These are phyloP conservation scores for Balaeniceps rex DNA, from an alignment of 2,113 vertebrate species.

Conservation along the genomic window DNA sequence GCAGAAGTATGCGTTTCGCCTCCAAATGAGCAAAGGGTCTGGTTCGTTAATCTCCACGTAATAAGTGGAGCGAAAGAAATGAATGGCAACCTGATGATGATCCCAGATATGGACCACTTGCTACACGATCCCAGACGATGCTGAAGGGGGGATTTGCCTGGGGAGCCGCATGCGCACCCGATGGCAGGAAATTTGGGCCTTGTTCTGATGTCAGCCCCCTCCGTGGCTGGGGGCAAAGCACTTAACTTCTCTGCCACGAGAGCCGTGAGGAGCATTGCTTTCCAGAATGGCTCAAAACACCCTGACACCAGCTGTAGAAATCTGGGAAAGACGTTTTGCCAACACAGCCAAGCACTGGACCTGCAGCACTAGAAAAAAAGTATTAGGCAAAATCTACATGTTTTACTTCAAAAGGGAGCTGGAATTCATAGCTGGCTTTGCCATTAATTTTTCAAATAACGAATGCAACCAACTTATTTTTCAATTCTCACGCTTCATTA, in stretches of 20 bases:
- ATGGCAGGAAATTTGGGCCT: background rate
- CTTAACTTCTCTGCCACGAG: background rate
- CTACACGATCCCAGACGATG: rapidly evolving
- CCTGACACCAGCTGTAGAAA: background rate
- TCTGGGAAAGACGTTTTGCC: background rate
- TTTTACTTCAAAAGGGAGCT: conserved; percentile 15
- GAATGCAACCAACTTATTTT: conserved; percentile 36
- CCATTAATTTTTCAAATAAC: conserved; percentile 34
- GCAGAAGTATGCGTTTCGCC: background rate
- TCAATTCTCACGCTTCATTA: conserved; percentile 60
- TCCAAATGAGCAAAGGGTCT: background rate
- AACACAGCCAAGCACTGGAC: background rate
- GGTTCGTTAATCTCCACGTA: background rate
- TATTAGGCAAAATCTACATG: background rate
- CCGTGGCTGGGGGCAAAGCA: background rate
- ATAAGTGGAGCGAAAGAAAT: background rate
- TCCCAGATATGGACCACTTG: background rate
- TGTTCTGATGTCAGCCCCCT: background rate
- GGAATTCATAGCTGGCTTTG: background rate
- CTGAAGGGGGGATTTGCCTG: rapidly evolving
- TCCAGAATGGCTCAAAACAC: background rate
- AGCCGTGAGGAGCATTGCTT: background rate
- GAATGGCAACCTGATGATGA: background rate
- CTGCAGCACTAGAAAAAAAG: background rate
- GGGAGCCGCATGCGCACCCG: rapidly evolving